Base-by-base conservation (phyloP, 2,888 invertebrate species). In the Cetonia aurata region DNA sequence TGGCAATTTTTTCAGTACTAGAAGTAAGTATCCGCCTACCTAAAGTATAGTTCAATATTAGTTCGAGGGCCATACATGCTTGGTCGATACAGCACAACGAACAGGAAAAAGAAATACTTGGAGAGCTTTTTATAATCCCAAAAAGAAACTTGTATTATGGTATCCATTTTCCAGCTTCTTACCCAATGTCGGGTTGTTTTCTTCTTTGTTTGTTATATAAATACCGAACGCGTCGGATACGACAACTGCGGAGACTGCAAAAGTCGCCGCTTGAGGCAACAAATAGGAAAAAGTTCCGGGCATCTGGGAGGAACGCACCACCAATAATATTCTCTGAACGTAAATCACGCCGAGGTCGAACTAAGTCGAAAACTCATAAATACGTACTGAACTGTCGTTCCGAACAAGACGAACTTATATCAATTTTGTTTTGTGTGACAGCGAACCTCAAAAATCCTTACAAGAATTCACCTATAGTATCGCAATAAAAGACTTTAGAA, bases 121-220 rank as follows among this genome's bases (percentile, higher is more conserved):
- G 33, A 31, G 15, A 33, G 62, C 33, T 17, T 62, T 50, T 50
- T 50, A 50, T 62, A 62, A 62, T 62, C 62, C 48, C 17, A 37
- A 37, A 17, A 62, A 62, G 62, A 62, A 62, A 62, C 62, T 62
- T 62, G 46, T 62, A 62, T 62, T 62, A 62, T 19, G 48, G 48
- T 48, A 25, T 48, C 62, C 48, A 48, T 46, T 62, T 62, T 48
- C 48, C 48, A 48, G 48, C 62, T 48, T 48, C 33, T 62, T 62
- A 46, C 48, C 33, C 25, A 25, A 33, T 48, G n/a, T 33, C 31
- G 48, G 33, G 31, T 50, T 48, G 13, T 48, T 62, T 62, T 50
- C 48, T 62, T 17, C 37, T 59, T 50, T 62, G 62, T 62, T 62
- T 48, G 62, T 62, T 62, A 25, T 59, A 59, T 59, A 59, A 59